Evolutionary conservation across 2,888 invertebrate species (phyloP).

Genomic region (Limnephilus lunatus): DNA sequence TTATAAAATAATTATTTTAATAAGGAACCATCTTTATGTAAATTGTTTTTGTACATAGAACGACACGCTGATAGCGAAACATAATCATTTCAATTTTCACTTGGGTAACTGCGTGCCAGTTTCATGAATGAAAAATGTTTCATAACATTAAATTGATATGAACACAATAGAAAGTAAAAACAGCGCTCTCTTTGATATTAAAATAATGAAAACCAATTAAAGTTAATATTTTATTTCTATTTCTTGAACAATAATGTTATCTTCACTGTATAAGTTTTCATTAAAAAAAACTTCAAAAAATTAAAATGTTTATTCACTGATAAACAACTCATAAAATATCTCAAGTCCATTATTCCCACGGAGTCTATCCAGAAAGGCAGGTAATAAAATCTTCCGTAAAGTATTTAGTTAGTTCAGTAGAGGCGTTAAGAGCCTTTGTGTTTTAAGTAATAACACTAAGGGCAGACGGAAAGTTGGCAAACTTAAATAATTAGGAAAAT

Average conservation of each 20-base stretch:
- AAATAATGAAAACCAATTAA: background rate
- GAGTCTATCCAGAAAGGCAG: conserved; percentile 26
- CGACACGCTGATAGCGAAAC: too few species aligned
- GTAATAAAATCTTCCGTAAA: conserved; percentile 42
- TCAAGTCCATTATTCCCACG: background rate
- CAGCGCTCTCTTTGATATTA: background rate
- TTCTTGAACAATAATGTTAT: background rate
- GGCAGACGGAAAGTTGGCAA: conserved; percentile 45
- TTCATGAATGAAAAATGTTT: background rate
- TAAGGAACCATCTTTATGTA: too few species aligned
- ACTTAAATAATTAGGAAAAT: conserved; percentile 58
- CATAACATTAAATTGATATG: background rate
- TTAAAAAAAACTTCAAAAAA: background rate
- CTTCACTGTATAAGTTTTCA: background rate
- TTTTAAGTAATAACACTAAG: conserved; percentile 40
- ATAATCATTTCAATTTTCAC: too few species aligned
- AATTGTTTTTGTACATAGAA: too few species aligned
- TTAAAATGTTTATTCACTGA: background rate
- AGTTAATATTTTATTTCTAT: background rate
- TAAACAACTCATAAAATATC: background rate
- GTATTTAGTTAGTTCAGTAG: conserved; percentile 26
- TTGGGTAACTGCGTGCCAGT: too few species aligned
- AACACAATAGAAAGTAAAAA: background rate
- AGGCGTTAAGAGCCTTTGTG: conserved; percentile 42
- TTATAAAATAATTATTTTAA: too few species aligned